Evolutionary conservation across 2,888 invertebrate genomes (phyloP), one percentile per base, ranked within the genome.

Genomic region (Corbicula japonica): DNA sequence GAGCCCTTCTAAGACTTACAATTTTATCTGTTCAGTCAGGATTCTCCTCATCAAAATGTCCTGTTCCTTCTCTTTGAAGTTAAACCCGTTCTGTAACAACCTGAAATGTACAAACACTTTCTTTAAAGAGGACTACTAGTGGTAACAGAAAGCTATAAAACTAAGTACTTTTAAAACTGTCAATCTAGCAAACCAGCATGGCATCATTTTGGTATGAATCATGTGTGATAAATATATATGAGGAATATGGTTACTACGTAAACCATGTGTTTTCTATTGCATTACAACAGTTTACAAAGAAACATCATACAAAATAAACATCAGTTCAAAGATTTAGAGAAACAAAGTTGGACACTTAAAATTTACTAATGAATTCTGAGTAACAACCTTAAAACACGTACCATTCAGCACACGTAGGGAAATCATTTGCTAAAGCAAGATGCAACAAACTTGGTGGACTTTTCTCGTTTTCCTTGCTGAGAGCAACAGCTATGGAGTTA

Each of bases 351-450:
- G n/a, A n/a, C n/a, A n/a, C n/a, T n/a, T n/a, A n/a, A n/a, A n/a
- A n/a, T n/a, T n/a, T n/a, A 35, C 10, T 41, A 8, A 12, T 41
- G 41, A 41, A 8, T 50, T 50, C 18, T n/a, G n/a, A n/a, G n/a
- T n/a, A n/a, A n/a, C n/a, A n/a, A n/a, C n/a, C n/a, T n/a, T n/a
- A n/a, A 44, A 12, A 54, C 6, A 60, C 77, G 61, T 66, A 92
- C 93, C 93, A 93, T 32, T 88, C 72, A 30, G 92, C 91, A 84
- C 91, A 91, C 2, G 90, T 85, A 6, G 88, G 74, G 68, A 88
- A 89, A 80, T 92, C 91, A 75, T 91, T 92, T 58, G 92, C 91
- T 23, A 93, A 75, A 23, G 93, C 89, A 26, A 93, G 87, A 72
- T 92, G 88, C 10, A 91, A 83, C 10, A 93, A 84, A 76, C 92